phyloP scores from a whole-genome alignment of 2,113 vertebrate genomes.

The Cyprinodon variegatus region DNA sequence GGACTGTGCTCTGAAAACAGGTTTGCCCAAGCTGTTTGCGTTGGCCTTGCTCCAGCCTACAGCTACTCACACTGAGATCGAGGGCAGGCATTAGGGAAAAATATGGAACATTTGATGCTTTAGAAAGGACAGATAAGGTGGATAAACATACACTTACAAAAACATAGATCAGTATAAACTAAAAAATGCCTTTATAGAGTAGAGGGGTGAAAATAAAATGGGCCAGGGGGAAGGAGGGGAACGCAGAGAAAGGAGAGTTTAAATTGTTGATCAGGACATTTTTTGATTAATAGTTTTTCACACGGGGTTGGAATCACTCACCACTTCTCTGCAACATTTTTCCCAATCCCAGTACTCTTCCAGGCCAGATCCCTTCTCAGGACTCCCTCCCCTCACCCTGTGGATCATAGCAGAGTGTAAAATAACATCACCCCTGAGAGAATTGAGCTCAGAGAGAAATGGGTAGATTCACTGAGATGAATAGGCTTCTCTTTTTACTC shows the following conservation, averaged over 20 bases:
- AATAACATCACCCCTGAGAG: constrained; percentile 48
- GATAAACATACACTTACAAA: constrained; percentile 30
- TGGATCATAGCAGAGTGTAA: constrained; percentile 53
- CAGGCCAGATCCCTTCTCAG: constrained; percentile 33
- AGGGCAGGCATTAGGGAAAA: constrained; percentile 19
- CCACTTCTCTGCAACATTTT: constrained; percentile 72
- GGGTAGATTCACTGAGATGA: constrained; percentile 2
- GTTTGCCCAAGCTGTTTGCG: constrained; percentile 72
- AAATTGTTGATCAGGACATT: constrained; percentile 42
- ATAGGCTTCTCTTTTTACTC: constrained; percentile 20
- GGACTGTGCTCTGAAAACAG: constrained; percentile 57
- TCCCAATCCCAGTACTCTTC: constrained; percentile 20
- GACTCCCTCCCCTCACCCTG: constrained; percentile 24
- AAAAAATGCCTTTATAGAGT: constrained; percentile 14
- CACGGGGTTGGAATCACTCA: constrained; percentile 60
- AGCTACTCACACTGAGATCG: constrained; percentile 43
- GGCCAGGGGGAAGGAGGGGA: background rate
- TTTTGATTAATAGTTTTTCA: constrained; percentile 76
- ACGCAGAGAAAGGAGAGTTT: constrained; percentile 3
- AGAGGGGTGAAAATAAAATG: constrained; percentile 12
- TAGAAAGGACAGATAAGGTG: constrained; percentile 37
- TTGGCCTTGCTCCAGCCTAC: constrained; percentile 57
- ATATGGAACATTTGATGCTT: constrained; percentile 30
- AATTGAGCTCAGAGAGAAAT: constrained; percentile 22
- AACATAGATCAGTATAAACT: constrained; percentile 10